Evolutionary conservation across 2,888 invertebrate species (phyloP), one percentile per base, ranked within the genome.

Genomic region (Mechanitis messenoides): DNA sequence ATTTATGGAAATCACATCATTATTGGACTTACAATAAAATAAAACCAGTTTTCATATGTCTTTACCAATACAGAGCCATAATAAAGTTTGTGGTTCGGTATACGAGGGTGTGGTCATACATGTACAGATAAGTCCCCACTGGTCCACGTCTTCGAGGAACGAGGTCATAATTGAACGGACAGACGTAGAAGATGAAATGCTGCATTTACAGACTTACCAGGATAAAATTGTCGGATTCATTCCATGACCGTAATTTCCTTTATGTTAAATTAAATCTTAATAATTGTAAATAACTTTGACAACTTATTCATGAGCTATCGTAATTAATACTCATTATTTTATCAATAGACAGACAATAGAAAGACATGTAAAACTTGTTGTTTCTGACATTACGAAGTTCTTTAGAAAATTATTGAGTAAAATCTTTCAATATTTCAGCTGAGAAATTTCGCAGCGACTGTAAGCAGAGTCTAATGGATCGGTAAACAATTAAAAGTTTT

Each of bases 401-500:
- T 20, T 20, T 20, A 20, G 20, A 1, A 38, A 4, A 7, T 38
- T 38, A 38, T 38, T 7, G 38, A 7, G 7, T 4, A 38, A 38
- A 38, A 38, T 38, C 38, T 42, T 9, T 42, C 2, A 9, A 42
- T 42, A 42, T 42, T 42, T 42, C 9, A 9, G 3, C 35, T 35
- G 4, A 35, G 35, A 33, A 42, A 38, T 50, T 50, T 60, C 50
- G 38, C 56, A 33, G 11, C 38, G 56, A 55, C 53, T 56, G 35
- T 9, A 7, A 56, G 6, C 33, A 56, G 50, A 60, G 50, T 60
- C 45, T 56, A 53, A 50, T 7, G 50, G 56, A 56, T 45, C 56
- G 56, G 50, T 45, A 45, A 56, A 20, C 60, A 56, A 56, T 60
- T 60, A 60, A 60, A 60, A 60, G 56, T 60, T 60, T 20, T 28